Evolutionary conservation across 2,888 invertebrate species (phyloP).

Genomic region (Scaptomyza tumidula): DNA sequence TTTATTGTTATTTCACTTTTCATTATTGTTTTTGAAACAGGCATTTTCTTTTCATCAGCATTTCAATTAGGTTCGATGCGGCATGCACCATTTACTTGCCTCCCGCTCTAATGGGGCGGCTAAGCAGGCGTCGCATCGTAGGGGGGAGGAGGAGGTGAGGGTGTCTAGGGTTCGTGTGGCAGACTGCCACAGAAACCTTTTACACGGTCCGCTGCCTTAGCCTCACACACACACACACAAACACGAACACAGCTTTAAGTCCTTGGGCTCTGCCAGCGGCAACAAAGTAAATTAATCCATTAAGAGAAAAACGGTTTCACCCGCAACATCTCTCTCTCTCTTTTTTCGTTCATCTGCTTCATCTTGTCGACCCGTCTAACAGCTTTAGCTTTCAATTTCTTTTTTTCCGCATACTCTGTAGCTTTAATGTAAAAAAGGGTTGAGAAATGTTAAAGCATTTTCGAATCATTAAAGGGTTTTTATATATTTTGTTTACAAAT

Average conservation of each 20-base stretch:
- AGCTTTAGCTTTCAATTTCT: constrained; percentile 37
- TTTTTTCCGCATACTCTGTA: constrained; percentile 2
- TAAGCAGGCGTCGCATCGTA: constrained; percentile 42
- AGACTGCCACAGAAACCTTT: constrained; percentile 69
- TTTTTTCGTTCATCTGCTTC: background rate
- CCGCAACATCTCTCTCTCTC: background rate
- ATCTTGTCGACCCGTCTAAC: constrained; percentile 15
- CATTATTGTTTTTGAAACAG: constrained; percentile 76
- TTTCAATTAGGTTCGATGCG: constrained; percentile 74
- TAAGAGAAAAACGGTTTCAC: constrained; percentile 34
- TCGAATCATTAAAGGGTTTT: background rate
- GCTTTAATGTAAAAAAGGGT: background rate
- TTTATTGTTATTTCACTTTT: constrained; percentile 73
- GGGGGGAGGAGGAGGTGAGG: background rate
- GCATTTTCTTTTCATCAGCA: constrained; percentile 75
- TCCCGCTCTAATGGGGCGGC: constrained; percentile 33
- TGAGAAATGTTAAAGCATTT: background rate
- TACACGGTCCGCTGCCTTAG: constrained; percentile 67
- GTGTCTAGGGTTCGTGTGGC: constrained; percentile 38
- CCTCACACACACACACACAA: constrained; percentile 5
- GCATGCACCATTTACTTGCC: constrained; percentile 59
- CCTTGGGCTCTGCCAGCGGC: constrained; percentile 52
- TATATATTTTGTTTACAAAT: background rate
- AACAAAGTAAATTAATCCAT: constrained; percentile 80
- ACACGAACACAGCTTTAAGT: constrained; percentile 48